These are phyloP conservation scores for Drosophila truncata DNA, from an alignment of 1,140 invertebrate genomes.

Conservation along the genomic window DNA sequence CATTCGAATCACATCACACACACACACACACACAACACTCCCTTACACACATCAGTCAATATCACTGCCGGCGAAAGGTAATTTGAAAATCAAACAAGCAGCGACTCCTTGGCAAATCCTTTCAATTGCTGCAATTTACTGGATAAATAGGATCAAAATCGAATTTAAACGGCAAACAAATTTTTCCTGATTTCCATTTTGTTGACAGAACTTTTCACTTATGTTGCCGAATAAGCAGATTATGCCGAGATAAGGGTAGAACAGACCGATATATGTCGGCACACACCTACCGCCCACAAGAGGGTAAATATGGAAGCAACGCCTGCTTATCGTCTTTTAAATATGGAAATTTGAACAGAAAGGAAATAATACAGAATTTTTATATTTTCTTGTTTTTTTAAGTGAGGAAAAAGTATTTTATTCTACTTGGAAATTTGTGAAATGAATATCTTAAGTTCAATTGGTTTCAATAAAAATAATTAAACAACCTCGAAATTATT, in stretches of 20 bases:
- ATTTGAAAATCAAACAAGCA: conserved; percentile 80
- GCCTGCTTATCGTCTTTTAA: not conserved
- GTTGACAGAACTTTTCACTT: conserved; percentile 84
- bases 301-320: conserved; percentile 14
- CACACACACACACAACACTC: not conserved
- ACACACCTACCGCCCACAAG: conserved; percentile 56
- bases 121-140: conserved; percentile 84
- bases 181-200: conserved; percentile 81
- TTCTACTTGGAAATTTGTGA: not conserved
- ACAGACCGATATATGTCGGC: conserved; percentile 19
- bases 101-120: conserved; percentile 68
- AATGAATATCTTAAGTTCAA: not conserved
- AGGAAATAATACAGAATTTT: not conserved
- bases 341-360: not conserved
- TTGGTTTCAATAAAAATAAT: not conserved
- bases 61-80: conserved; percentile 63
- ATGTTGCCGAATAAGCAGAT: conserved; percentile 81
- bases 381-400: not conserved
- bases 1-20: conserved; percentile 9
- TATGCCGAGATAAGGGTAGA: conserved; percentile 64
- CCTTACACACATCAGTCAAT: conserved; percentile 47
- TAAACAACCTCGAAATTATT: too few species aligned
- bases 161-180: conserved; percentile 85
- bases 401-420: not conserved
- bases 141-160: conserved; percentile 85